Base-by-base conservation (phyloP, 2,797 vertebrate species). In the Distichodus sexfasciatus region DNA sequence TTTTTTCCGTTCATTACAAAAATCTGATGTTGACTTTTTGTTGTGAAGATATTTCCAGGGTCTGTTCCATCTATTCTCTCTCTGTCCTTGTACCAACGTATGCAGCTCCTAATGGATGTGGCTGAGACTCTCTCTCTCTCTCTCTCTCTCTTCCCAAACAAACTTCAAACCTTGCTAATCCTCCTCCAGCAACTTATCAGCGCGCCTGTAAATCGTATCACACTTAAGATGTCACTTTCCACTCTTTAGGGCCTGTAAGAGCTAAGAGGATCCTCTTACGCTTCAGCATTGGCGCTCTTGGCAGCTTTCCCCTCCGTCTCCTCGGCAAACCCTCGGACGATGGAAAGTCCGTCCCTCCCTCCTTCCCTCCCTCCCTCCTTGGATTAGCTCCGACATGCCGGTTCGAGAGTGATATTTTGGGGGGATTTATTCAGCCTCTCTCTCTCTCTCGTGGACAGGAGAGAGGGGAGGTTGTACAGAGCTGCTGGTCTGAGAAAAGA, bases 241-340 rank as follows among this genome's bases (percentile, higher is more conserved):
- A 28, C 35, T 50, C 59, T 70, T 71, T 74, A 70, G 31, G 55
- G 47, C 6, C 26, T 21, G 11, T 43, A 15, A 66, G 33, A 40
- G 46, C 61, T 21, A 33, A 62, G 50, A 38, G 50, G 62, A 66
- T 66, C 66, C 57, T 71, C 41, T 29, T 59, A 53, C 41, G 24
- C 67, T 74, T 85, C 86, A 89, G 89, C 89, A 86, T n/a, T n/a
- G n/a, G 85, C 87, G 87, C 86, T 86, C 82, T 88, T 90, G 88
- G 88, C 88, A 89, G 83, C 86, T 76, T 71, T 77, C 66, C 79
- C 74, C 75, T 84, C 85, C 81, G 81, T 89, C 82, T 86, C n/a
- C n/a, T n/a, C n/a, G n/a, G n/a, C n/a, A n/a, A n/a, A n/a, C n/a
- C n/a, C n/a, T n/a, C n/a, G n/a, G n/a, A n/a, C n/a, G n/a, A n/a